Conservation (phyloP, 2,113 vertebrate genomes). For the Lanius collurio region DNA sequence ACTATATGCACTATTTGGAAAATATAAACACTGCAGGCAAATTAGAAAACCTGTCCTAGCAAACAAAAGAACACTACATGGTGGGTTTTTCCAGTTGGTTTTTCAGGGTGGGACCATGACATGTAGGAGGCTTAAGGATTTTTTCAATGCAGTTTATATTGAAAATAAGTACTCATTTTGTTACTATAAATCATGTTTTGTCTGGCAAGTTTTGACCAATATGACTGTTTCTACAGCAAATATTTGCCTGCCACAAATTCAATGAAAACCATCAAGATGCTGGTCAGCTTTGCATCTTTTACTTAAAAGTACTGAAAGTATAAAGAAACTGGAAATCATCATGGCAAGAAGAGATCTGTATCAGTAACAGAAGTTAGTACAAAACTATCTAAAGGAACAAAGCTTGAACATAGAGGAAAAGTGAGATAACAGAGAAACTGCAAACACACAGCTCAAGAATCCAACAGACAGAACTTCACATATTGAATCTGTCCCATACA, state of each 20-base stretch:
- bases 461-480: background rate
- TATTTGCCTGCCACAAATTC: background rate
- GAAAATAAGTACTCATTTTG: background rate
- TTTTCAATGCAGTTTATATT: background rate
- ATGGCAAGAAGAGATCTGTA: background rate
- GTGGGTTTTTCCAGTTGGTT: background rate
- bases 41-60: background rate
- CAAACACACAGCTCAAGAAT: background rate
- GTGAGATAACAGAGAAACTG: background rate
- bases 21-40: background rate
- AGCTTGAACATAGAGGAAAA: background rate
- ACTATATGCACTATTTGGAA: background rate
- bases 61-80: background rate
- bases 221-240: background rate
- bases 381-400: background rate
- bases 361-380: background rate
- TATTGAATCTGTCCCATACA: background rate
- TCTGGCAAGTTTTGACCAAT: background rate
- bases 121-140: background rate
- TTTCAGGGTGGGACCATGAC: background rate
- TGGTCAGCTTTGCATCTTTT: background rate
- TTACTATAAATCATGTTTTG: background rate
- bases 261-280: background rate
- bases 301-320: background rate
- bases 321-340: background rate